phyloP scores from a whole-genome alignment of 2,888 invertebrate species.

The Spicauda simplicius region DNA sequence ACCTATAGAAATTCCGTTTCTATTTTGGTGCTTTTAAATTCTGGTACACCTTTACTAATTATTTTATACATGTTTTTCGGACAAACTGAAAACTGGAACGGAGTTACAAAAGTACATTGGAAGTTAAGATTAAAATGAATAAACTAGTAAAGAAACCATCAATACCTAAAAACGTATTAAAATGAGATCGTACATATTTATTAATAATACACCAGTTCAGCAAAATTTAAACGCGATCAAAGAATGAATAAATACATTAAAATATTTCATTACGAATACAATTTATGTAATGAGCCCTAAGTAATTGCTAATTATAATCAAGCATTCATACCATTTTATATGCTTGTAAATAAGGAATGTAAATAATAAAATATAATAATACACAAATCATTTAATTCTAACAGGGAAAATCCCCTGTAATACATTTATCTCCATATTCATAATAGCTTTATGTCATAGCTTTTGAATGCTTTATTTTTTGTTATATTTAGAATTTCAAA shows the following conservation, averaged over 20 bases:
- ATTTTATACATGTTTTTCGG: not conserved
- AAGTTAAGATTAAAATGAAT: not conserved
- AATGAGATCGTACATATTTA: not conserved
- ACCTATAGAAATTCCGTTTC: too few relatives aligned
- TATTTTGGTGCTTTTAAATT: not conserved
- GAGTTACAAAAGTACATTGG: not conserved
- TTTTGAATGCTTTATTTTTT: too few relatives aligned
- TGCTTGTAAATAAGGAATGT: not conserved
- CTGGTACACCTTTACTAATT: not conserved
- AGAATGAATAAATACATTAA: not conserved
- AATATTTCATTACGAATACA: too few relatives aligned
- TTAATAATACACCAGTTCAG: not conserved
- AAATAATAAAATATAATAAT: not conserved
- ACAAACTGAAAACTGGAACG: not conserved
- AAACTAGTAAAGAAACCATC: not conserved
- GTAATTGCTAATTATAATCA: not conserved
- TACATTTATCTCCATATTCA: too few relatives aligned
- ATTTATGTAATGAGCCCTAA: not conserved
- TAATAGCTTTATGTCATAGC: too few relatives aligned
- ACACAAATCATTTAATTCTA: too few relatives aligned
- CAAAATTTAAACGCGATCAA: not conserved
- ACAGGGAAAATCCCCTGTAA: too few relatives aligned
- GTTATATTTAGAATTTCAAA: too few relatives aligned
- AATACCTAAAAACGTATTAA: not conserved
- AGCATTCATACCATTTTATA: not conserved